Base-by-base conservation (phyloP, 2,113 vertebrate species). In the Corythaeola cristata region DNA sequence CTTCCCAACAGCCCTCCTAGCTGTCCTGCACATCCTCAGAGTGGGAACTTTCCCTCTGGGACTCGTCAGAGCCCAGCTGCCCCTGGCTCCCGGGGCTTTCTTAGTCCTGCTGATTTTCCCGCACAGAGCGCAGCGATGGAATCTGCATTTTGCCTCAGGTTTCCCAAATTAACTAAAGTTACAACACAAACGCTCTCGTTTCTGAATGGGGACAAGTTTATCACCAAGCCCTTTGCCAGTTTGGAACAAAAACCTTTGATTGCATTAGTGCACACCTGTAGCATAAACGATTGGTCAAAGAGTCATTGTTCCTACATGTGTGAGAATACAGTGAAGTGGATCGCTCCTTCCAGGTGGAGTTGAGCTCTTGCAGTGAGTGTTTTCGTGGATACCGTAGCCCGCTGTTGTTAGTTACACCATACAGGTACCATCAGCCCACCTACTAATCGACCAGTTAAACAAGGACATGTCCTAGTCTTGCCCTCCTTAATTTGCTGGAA, bases 401-500 rank as follows among this genome's bases (percentile, higher is more conserved):
- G 85, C 93, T 82, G 83, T 53, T 87, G 72, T 75, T 88, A 47
- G 53, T 56, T 62, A 11, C 2, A 11, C 84, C 7, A 1, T 87
- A 89, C 76, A 27, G 79, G 50, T 76, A 30, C 90, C 82, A 58
- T 58, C 82, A 82, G 71, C 79, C 82, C 59, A 62, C 5, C 0
- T 16, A 14, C 91, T 93, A 47, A 77, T 67, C 6, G 39, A 89
- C 83, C 88, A 88, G 74, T 47, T 94, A 52, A 94, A 79, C 71
- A 45, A 89, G 97, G 95, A 88, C 32, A 4, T 62, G 92, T 55
- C 41, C 4, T 82, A 95, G 73, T 83, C 91, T 85, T 68, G 90
- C 81, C 91, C 76, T 85, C 80, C 89, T 83, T 93, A 91, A 96
- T 95, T 96, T 96, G 97, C 97, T 96, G 92, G 96, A 97, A 94